These are phyloP conservation scores for Melanerpes aurifrons DNA, from an alignment of 2,113 vertebrate species.

Conservation along the genomic window DNA sequence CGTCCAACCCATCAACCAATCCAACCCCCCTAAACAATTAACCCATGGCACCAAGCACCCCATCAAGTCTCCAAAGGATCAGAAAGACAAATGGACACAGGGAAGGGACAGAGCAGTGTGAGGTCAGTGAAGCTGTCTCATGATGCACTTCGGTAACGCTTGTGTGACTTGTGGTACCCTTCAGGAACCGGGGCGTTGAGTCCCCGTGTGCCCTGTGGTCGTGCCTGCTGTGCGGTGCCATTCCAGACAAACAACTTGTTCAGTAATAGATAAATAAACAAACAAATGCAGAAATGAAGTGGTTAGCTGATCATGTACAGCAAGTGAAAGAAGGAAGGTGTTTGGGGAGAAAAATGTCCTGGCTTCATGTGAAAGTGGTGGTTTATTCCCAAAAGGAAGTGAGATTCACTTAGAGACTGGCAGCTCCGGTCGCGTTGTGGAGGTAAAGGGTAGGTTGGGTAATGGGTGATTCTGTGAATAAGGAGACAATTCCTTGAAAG, in stretches of 20 bases:
- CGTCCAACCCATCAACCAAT: too few relatives aligned
- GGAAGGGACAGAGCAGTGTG: fast-evolving
- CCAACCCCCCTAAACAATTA: too few relatives aligned
- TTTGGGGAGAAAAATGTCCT: not conserved
- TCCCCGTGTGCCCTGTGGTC: not conserved
- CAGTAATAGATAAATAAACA: not conserved
- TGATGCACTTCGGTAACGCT: fast-evolving
- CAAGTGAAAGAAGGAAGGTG: not conserved
- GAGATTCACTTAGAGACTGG: not conserved
- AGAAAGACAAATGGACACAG: not conserved
- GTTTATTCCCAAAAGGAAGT: not conserved
- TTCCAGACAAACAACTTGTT: not conserved
- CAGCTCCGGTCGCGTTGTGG: not conserved
- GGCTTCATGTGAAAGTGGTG: not conserved
- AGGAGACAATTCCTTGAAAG: not conserved
- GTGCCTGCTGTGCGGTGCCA: not conserved
- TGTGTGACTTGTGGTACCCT: not conserved
- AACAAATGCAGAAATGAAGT: not conserved
- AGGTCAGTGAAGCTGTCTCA: not conserved
- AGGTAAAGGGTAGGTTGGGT: not conserved
- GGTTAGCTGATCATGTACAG: not conserved
- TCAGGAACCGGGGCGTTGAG: not conserved
- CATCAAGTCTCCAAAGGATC: not conserved
- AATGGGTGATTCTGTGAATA: not conserved
- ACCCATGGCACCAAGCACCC: too few relatives aligned